Conservation (phyloP, 1,140 invertebrate species). For the Bombus superbus region DNA sequence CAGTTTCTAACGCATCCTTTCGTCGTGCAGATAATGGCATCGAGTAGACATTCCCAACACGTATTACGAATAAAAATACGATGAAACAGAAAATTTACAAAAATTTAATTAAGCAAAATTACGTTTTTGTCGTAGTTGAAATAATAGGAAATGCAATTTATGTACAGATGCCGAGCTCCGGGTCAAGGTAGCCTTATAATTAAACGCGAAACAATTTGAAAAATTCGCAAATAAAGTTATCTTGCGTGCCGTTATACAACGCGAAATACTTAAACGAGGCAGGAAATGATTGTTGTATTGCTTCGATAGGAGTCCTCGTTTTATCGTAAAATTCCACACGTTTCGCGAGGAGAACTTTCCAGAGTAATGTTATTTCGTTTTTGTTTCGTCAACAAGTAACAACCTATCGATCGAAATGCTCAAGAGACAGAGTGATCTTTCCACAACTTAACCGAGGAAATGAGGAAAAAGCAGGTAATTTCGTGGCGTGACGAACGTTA, state of each 20-base stretch:
- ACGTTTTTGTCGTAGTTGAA: not conserved
- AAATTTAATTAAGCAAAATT: not conserved
- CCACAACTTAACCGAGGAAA: not conserved
- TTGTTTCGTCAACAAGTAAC: not conserved
- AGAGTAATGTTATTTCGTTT: too few species aligned
- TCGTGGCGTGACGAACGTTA: constrained; percentile 9
- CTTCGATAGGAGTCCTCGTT: too few species aligned
- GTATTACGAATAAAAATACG: not conserved
- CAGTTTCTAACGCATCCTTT: not conserved
- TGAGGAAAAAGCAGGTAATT: not conserved
- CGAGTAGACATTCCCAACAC: not conserved
- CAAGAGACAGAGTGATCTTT: not conserved
- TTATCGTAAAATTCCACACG: too few species aligned
- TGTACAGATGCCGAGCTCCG: not conserved
- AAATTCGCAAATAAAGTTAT: not conserved
- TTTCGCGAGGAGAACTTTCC: too few species aligned
- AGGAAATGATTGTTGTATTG: too few species aligned
- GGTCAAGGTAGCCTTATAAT: not conserved
- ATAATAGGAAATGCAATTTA: not conserved
- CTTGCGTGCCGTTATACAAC: not conserved
- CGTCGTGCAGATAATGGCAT: not conserved
- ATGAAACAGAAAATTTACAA: not conserved
- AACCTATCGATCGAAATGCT: not conserved
- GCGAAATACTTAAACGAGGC: not conserved
- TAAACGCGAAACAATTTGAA: not conserved